A percentile compares a stretch with the other conserved stretches of the same genome.
These are phyloP conservation scores for Tauraco hartlaubi DNA, from an alignment of 2,797 vertebrate species.

Conservation along the genomic window DNA sequence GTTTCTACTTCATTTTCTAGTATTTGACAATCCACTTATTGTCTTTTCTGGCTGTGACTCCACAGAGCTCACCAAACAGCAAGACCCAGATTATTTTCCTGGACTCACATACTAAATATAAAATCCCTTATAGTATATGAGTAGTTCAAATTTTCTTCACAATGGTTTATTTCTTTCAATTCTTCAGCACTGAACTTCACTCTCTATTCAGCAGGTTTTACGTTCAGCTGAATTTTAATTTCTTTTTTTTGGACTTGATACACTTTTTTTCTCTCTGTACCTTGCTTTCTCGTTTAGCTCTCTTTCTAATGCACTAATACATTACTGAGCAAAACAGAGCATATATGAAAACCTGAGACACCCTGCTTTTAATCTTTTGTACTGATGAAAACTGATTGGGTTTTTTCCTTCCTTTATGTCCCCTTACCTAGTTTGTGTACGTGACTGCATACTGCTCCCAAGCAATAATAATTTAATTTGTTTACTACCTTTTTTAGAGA, in stretches of 20 bases:
- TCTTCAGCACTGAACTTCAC: neutral
- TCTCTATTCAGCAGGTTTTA: neutral
- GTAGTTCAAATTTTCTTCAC: neutral
- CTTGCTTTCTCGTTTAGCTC: neutral
- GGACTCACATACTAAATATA: neutral
- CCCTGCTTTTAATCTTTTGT: neutral
- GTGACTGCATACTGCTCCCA: neutral
- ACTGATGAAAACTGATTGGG: neutral
- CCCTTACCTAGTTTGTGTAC: fast-evolving
- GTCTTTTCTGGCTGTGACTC: neutral
- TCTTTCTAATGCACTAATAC: neutral
- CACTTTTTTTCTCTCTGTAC: neutral
- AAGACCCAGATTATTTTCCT: neutral
- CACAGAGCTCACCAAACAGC: neutral
- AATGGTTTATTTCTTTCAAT: neutral
- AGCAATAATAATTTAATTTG: neutral
- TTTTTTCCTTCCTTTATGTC: neutral
- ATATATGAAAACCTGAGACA: neutral
- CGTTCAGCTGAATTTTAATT: neutral
- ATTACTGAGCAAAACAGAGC: neutral
- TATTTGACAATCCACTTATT: neutral
- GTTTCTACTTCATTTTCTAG: neutral
- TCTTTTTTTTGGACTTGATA: neutral
- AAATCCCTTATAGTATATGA: neutral
- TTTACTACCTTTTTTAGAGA: neutral